A percentile compares a stretch with the other conserved stretches of the same genome.
Evolutionary conservation across 2,888 invertebrate species (phyloP).

Genomic region (Apotomis turbidana): DNA sequence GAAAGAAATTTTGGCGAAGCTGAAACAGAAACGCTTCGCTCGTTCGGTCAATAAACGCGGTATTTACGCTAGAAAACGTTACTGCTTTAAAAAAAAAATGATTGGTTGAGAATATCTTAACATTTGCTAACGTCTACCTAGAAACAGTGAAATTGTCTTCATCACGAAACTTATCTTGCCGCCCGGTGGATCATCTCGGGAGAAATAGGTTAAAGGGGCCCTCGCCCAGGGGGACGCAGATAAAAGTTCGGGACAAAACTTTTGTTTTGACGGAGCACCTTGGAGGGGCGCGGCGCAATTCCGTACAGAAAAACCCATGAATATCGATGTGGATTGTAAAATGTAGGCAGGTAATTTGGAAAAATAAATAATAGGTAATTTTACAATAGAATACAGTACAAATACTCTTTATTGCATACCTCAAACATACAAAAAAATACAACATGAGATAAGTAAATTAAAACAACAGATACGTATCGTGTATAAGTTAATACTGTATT

Average conservation of each 20-base stretch:
- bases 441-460: too few species aligned
- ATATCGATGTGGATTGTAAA: conserved; percentile 38
- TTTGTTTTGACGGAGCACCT: conserved; percentile 79
- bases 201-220: conserved; percentile 79
- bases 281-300: conserved; percentile 50
- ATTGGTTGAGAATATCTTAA: too few species aligned
- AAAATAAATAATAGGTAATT: background rate
- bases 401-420: too few species aligned
- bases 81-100: too few species aligned
- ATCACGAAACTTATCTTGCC: conserved; percentile 48
- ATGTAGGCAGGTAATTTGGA: conserved; percentile 8
- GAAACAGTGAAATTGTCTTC: conserved; percentile 42
- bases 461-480: too few species aligned
- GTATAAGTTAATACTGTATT: too few species aligned
- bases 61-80: too few species aligned
- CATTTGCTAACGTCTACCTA: conserved; percentile 28
- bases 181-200: conserved; percentile 67
- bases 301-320: conserved; percentile 38
- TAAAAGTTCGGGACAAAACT: conserved; percentile 77
- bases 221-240: conserved; percentile 67
- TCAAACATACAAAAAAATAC: too few species aligned
- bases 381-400: too few species aligned
- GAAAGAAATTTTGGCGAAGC: too few species aligned
- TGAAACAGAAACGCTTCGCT: too few species aligned
- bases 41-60: too few species aligned